Percentiles rank a stretch among this genome's conserved stretches.
Conservation (phyloP, 2,797 vertebrate species). For the Arnoldichthys spilopterus region DNA sequence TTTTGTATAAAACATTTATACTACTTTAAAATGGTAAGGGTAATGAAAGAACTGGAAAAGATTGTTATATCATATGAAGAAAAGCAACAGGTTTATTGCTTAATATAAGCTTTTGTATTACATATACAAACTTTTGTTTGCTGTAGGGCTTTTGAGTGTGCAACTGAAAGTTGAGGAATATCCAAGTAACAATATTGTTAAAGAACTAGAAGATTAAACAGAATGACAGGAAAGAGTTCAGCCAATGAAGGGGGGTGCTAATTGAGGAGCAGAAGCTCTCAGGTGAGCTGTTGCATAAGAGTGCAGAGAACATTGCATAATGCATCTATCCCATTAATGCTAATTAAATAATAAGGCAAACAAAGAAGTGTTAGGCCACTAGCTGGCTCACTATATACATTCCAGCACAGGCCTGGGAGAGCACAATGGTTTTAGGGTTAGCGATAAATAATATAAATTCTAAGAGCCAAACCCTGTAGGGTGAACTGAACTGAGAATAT, state of each 20-base stretch:
- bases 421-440: neutral
- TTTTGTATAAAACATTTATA: too few relatives aligned
- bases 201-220: neutral
- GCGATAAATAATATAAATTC: neutral
- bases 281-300: constrained; percentile 61
- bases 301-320: constrained; percentile 68
- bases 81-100: too few relatives aligned
- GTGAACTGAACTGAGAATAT: too few relatives aligned
- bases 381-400: constrained; percentile 11
- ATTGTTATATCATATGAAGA: too few relatives aligned
- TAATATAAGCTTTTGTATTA: too few relatives aligned
- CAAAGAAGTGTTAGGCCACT: constrained; percentile 2
- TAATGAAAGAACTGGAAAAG: too few relatives aligned
- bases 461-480: neutral
- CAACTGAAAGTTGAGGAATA: too few relatives aligned
- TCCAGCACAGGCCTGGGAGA: neutral
- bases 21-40: too few relatives aligned
- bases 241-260: constrained; percentile 49
- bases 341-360: constrained; percentile 64
- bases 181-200: too few relatives aligned
- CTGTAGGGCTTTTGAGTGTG: too few relatives aligned
- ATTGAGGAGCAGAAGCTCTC: constrained; percentile 54
- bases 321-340: constrained; percentile 74
- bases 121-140: too few relatives aligned
- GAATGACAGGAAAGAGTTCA: constrained; percentile 37